Percentiles rank a stretch among this genome's conserved stretches.
phyloP scores from a whole-genome alignment of 2,888 invertebrate species.

The Cacoxenus indagator region DNA sequence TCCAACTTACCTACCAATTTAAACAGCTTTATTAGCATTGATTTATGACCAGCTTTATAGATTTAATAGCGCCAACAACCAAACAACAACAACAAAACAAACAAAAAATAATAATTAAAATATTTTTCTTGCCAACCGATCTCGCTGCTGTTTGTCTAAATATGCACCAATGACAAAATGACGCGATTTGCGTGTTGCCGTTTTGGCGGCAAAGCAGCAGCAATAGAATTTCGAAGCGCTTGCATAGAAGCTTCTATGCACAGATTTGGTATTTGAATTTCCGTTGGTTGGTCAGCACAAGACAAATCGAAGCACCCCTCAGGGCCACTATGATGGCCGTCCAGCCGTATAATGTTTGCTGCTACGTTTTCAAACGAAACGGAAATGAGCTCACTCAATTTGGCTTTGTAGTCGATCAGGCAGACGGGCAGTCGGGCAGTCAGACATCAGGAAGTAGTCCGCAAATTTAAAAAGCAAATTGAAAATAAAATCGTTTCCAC shows the following conservation, averaged over 20 bases:
- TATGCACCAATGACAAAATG: neutral
- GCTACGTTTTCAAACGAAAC: neutral
- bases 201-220: neutral
- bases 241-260: neutral
- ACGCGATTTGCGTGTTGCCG: neutral
- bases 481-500: neutral
- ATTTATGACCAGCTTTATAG: no score
- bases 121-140: neutral
- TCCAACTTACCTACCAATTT: no score
- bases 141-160: neutral
- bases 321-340: neutral
- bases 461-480: no score
- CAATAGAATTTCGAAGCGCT: neutral
- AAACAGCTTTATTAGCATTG: no score
- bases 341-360: no score
- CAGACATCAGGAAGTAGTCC: no score
- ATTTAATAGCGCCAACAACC: neutral
- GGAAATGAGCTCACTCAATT: neutral
- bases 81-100: neutral
- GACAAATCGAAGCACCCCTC: neutral
- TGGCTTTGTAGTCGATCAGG: neutral
- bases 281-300: neutral
- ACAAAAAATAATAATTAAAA: neutral
- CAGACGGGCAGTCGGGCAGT: neutral
- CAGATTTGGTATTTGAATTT: conserved; percentile 7